These are phyloP conservation scores for Thrips palmi DNA, from an alignment of 1,140 invertebrate species.

Conservation along the genomic window DNA sequence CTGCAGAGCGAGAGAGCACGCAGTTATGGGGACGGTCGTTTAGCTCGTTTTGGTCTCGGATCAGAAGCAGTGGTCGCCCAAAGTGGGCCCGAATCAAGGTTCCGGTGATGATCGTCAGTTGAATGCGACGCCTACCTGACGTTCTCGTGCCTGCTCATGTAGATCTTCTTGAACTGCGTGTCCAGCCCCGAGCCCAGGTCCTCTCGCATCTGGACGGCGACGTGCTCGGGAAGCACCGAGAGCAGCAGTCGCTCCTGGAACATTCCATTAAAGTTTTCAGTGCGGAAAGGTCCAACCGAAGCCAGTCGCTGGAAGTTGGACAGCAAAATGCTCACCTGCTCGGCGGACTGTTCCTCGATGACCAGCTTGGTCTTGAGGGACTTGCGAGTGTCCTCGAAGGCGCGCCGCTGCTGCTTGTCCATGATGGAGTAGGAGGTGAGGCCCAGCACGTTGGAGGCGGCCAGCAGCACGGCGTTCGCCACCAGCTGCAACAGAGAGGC, in stretches of 20 bases:
- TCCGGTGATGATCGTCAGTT: too few relatives aligned
- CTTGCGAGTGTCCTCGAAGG: constrained; percentile 79
- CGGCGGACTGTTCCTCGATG: constrained; percentile 81
- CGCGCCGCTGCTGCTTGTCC: constrained; percentile 68
- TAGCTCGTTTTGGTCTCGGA: too few relatives aligned
- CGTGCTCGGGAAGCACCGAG: constrained; percentile 85
- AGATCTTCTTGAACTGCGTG: constrained; percentile 90
- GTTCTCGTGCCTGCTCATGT: constrained; percentile 92
- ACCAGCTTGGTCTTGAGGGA: constrained; percentile 79
- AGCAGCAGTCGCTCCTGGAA: constrained; percentile 67
- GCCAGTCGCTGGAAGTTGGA: not conserved
- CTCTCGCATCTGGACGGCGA: constrained; percentile 84
- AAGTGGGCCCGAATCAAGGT: too few relatives aligned
- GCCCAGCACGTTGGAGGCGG: constrained; percentile 51
- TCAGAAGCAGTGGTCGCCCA: too few relatives aligned
- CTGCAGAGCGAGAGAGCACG: constrained; percentile 28
- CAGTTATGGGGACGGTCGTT: too few relatives aligned
- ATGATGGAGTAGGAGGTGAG: constrained; percentile 59
- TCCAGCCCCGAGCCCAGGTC: constrained; percentile 74
- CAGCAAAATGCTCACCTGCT: constrained; percentile 50
- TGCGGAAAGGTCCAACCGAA: not conserved
- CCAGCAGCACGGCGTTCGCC: constrained; percentile 47
- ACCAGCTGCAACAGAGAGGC: constrained; percentile 37
- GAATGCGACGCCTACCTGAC: constrained; percentile 59
- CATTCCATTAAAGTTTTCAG: constrained; percentile 1